Base-by-base conservation (phyloP, 2,888 invertebrate genomes). In the Hyposoter dolosus region DNA sequence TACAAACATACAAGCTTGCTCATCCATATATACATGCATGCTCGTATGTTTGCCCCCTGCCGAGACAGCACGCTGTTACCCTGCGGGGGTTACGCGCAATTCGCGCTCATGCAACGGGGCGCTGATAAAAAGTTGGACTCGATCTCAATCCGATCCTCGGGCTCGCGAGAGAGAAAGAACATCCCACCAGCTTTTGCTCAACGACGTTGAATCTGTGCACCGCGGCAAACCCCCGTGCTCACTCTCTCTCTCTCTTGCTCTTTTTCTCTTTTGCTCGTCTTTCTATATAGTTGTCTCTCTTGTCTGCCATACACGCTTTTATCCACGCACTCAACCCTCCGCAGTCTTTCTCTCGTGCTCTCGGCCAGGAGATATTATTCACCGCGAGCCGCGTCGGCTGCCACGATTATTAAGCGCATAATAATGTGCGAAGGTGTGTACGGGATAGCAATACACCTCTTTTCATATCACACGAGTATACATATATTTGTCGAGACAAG, bases 1-100 rank as follows among this genome's bases (percentile, higher is more conserved):
- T 17, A n/a, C 40, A 74, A 43, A n/a, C n/a, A 23, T 28, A 40
- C 19, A 80, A 50, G 71, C 35, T 19, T 53, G 50, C 7, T 28
- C 43, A 45, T 56, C 12, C 74, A 53, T 53, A 53, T 53, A 53
- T 40, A 66, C 45, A 43, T 47, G 15, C 3, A 23, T n/a, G 47
- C 23, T 74, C 50, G 77, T 45, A 50, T 75, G 53, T 66, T 77
- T 23, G 79, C 77, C 93, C 93, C 93, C 94, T 93, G 93, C 92
- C 92, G 94, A 90, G 93, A 92, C 91, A 90, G 91, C 92, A 90
- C 91, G 92, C 91, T 93, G 93, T 93, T 91, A 92, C 94, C 92
- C 94, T 91, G 92, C 94, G 92, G 94, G 94, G 93, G 94, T 93
- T 92, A 92, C 92, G 93, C 93, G 93, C 93, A 93, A 93, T 93